Evolutionary conservation across 2,113 vertebrate species (phyloP), one percentile per base, ranked within the genome.

Genomic region (Paratilapia polleni): DNA sequence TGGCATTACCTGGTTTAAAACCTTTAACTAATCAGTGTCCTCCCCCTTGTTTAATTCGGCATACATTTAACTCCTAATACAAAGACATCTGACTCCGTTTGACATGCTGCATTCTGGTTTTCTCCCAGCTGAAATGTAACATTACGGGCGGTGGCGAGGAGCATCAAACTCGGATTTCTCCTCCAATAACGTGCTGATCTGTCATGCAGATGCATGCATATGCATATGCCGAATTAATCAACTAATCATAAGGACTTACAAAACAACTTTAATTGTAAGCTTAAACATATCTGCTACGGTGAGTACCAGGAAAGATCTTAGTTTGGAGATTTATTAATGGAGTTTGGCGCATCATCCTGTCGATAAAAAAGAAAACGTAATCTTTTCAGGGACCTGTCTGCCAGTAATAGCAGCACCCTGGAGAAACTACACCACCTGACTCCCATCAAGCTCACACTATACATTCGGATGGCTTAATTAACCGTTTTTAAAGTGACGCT

Each of bases 131-230:
- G 9, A 60, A 22, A 9, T 12, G 75, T 28, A 26, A 11, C 61
- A 64, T 77, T 41, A 82, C 85, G 86, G 87, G 86, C 89, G 86
- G 86, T 58, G 88, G 15, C 82, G 41, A 79, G 2, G 3, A 26
- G 24, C 62, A 2, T 34, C 11, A 62, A 78, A 62, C 6, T 41
- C 17, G 3, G 24, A 31, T 24, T 78, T 84, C 20, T 77, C 77
- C 77, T 47, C 1, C 26, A 34, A 64, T 83, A 63, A 78, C 36
- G 64, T 15, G 1, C 36, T 2, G 2, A 6, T 28, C 0, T 17
- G 8, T 0, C 22, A 15, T 0, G 28, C n/a, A n/a, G n/a, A n/a
- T n/a, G n/a, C n/a, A n/a, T n/a, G n/a, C n/a, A n/a, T 11, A 26
- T 59, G 49, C 20, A 36, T 20, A 3, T 1, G 41, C 84, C 43